Conservation (phyloP, 2,888 invertebrate species). For the Atherix ibis region DNA sequence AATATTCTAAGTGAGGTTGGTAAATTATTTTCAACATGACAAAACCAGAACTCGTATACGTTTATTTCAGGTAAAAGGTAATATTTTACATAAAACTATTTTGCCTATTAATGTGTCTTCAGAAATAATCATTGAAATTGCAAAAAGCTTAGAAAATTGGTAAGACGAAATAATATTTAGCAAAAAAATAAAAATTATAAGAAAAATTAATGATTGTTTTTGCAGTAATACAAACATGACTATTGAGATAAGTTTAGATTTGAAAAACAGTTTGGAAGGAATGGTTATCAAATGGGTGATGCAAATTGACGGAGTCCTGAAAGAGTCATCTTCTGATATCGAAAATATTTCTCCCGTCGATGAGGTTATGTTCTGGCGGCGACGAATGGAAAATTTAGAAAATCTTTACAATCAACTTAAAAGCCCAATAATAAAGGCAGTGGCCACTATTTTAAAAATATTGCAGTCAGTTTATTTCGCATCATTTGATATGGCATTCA, state of each 20-base stretch:
- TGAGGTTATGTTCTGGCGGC: constrained; percentile 72
- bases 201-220: constrained; percentile 1
- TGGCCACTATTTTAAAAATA: constrained; percentile 62
- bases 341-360: constrained; percentile 52
- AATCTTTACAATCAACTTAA: constrained; percentile 75
- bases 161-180: constrained; percentile 22
- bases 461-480: constrained; percentile 65
- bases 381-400: constrained; percentile 63
- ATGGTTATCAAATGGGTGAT: constrained; percentile 78
- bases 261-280: constrained; percentile 68
- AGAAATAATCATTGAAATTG: constrained; percentile 47
- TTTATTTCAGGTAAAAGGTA: constrained; percentile 40
- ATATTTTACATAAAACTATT: constrained; percentile 74
- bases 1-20: constrained; percentile 46
- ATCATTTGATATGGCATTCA: constrained; percentile 62
- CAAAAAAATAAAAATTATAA: too few relatives aligned
- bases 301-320: constrained; percentile 44
- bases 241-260: too few relatives aligned
- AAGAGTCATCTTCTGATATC: constrained; percentile 35
- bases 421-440: constrained; percentile 62
- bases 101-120: constrained; percentile 72
- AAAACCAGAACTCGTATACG: too few relatives aligned
- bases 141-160: constrained; percentile 34
- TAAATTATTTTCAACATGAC: too few relatives aligned
- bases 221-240: neutral